A percentile compares a stretch with the other conserved stretches of the same genome.
phyloP scores from a whole-genome alignment of 2,797 vertebrate species.

The Onychomys leucogaster region DNA sequence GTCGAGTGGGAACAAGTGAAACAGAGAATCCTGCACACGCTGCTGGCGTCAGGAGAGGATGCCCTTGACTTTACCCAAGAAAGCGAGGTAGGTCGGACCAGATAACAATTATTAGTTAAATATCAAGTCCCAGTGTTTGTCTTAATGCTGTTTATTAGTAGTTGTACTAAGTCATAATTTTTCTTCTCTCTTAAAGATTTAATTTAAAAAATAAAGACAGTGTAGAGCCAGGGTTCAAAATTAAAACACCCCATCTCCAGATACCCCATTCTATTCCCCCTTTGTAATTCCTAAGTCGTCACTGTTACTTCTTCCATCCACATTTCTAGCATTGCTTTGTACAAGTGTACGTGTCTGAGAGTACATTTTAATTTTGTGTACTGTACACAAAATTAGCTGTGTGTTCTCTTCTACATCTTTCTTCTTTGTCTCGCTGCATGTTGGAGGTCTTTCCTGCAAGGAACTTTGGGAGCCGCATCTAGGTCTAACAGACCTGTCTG shows the following conservation, averaged over 20 bases:
- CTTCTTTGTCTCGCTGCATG: not conserved
- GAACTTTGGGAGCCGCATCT: not conserved
- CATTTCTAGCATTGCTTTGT: not conserved
- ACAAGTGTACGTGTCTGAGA: not conserved
- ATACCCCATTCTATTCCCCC: not conserved
- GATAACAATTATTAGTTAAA: not conserved
- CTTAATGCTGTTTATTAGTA: slow-evolving; percentile 1
- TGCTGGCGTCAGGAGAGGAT: slow-evolving; percentile 97
- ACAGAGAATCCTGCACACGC: slow-evolving; percentile 96
- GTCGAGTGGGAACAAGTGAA: slow-evolving; percentile 99
- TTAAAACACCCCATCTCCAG: not conserved
- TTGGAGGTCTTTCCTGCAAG: not conserved
- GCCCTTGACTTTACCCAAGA: slow-evolving; percentile 98
- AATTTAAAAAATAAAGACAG: not conserved
- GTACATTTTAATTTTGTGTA: not conserved
- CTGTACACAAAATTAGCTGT: not conserved
- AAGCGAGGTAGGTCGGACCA: slow-evolving; percentile 91
- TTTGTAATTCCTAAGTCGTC: not conserved
- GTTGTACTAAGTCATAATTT: not conserved
- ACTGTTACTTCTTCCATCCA: not conserved
- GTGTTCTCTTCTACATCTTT: not conserved
- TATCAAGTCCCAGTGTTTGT: not conserved
- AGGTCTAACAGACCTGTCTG: not conserved
- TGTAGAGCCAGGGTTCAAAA: not conserved
- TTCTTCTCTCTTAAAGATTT: slow-evolving; percentile 11